Evolutionary conservation across 2,888 invertebrate species (phyloP), one percentile per base, ranked within the genome.

Genomic region (Orthosia gracilis): DNA sequence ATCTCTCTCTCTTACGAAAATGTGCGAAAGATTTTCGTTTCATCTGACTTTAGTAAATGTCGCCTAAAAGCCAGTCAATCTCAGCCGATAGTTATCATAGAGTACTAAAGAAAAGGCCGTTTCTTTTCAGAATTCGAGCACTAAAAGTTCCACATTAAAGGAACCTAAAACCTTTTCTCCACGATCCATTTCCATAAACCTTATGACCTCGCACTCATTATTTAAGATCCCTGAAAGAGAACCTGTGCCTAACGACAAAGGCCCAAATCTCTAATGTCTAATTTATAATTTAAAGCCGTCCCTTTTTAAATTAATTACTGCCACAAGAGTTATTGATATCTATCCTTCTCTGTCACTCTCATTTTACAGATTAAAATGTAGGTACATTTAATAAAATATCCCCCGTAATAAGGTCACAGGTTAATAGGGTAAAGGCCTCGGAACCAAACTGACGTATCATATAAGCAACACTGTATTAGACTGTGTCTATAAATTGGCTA

Each of bases 361-460:
- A 76, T 83, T 67, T 86, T 82, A 81, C 87, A 82, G 80, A 88
- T 85, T 87, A 80, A 87, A 88, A 89, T 85, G 73, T 78, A 89
- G 84, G 73, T 78, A 61, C 66, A 79, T 83, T 80, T 86, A 84
- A 86, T 85, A 83, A 85, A 87, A 87, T 80, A 78, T 86, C 84
- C 81, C 82, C 73, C 74, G 81, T 89, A 92, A 92, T 91, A 85
- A 89, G 92, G 91, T 92, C 91, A 89, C 79, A 91, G 92, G 92
- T 91, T 90, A 92, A 91, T 84, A 87, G 87, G 90, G 88, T 89
- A 88, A 87, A 87, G 85, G 87, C 84, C 87, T 85, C 78, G 18
- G 69, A 84, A 78, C 81, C 68, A 80, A 83, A 82, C 82, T 65
- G 50, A 40, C 71, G 68, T 61, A 57, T 47, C 17, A 52, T 70